Base-by-base conservation (phyloP, 2,797 vertebrate genomes). In the Eulemur rubriventer region DNA sequence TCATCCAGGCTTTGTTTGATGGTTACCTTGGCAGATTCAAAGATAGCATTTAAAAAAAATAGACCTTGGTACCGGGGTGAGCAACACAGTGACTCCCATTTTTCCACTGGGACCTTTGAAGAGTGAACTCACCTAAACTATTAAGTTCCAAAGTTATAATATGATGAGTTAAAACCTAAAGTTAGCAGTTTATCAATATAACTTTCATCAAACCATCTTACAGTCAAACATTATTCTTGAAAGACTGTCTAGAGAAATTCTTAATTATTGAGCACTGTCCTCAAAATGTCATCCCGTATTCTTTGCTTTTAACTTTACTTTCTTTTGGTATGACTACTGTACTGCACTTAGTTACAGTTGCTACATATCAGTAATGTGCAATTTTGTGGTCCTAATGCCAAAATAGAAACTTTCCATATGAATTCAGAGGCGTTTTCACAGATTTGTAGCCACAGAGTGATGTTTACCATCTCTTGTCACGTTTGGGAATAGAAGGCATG, bases 1-100 rank as follows among this genome's bases (percentile, higher is more conserved):
- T 81, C 41, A 81, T 65, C 57, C 5, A 80, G 43, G 26, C 35
- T 96, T 91, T 96, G 67, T 84, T 86, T 95, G 55, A 65, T 91
- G 33, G 61, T 87, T 95, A 91, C 61, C 6, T 79, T 85, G 55
- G 75, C 67, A 96, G 91, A 94, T 91, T 92, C 84, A 94, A 96
- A 94, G 63, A 61, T 0, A 94, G 28, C 16, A 90, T 59, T 93
- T 75, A 67, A 89, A 61, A 65, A 65, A 65, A 72, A 70, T 17
- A 67, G 72, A 93, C 20, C 0, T 43, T 55, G 28, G 50, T 93
- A 46, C n/a, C 43, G 50, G 14, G 30, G 52, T 83, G 57, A 92
- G 35, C 63, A 95, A 63, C 17, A 35, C 13, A 61, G 43, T 86
- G 43, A 88, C 28, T 82, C 22, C 80, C 63, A 75, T 79, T 79